phyloP scores from a whole-genome alignment of 2,113 vertebrate genomes.

The Dendropsophus ebraccatus region DNA sequence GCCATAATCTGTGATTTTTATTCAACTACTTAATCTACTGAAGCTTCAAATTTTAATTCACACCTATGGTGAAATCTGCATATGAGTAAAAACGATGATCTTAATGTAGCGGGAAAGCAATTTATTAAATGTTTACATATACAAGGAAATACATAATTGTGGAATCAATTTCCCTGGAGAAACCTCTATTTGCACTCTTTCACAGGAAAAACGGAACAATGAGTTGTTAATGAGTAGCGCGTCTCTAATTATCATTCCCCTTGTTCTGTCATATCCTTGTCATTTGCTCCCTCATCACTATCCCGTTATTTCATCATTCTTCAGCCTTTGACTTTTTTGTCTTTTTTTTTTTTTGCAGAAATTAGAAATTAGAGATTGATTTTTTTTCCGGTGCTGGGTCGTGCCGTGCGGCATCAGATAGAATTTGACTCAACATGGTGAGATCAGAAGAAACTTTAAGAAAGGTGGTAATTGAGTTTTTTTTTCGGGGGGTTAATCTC shows the following conservation, averaged over 20 bases:
- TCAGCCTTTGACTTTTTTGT: not conserved
- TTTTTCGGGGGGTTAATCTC: not conserved
- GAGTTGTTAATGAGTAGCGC: conserved; percentile 58
- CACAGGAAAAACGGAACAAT: conserved; percentile 47
- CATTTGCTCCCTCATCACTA: conserved; percentile 68
- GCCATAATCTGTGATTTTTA: not conserved
- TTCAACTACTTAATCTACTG: not conserved
- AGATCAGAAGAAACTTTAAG: not conserved
- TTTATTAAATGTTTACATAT: conserved; percentile 53
- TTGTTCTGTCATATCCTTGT: conserved; percentile 65
- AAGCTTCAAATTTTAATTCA: not conserved
- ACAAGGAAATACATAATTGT: conserved; percentile 40
- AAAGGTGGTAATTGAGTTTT: conserved; percentile 8
- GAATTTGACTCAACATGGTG: not conserved
- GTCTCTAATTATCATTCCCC: conserved; percentile 61
- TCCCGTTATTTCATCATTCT: conserved; percentile 52
- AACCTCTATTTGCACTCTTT: conserved; percentile 47
- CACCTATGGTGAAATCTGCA: not conserved
- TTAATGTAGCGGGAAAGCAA: not conserved
- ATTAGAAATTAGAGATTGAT: not conserved
- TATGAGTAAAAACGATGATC: not conserved
- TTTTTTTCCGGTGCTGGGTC: not conserved
- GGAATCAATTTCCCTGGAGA: conserved; percentile 42
- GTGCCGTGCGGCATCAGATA: not conserved
- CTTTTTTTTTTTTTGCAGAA: not conserved